phyloP scores from a whole-genome alignment of 2,797 vertebrate genomes.

The Micromesistius poutassou region DNA sequence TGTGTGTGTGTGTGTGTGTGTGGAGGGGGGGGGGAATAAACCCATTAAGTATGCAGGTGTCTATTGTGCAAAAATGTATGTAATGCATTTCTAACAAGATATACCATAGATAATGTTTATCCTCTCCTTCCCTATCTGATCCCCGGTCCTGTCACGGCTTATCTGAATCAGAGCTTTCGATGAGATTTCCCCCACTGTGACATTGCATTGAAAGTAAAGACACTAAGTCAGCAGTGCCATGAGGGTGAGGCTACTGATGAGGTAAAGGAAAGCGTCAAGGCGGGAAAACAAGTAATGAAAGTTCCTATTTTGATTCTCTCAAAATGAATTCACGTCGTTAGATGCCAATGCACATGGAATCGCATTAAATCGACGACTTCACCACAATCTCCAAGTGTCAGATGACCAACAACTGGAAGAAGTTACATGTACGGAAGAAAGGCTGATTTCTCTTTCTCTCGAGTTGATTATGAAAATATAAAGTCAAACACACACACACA shows the following conservation, averaged over 20 bases:
- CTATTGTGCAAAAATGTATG: conserved; percentile 83
- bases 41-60: conserved; percentile 89
- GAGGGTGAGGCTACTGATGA: conserved; percentile 64
- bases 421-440: conserved; percentile 43
- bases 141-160: conserved; percentile 76
- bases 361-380: too few relatives aligned
- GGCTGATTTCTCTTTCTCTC: conserved; percentile 44
- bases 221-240: conserved; percentile 74
- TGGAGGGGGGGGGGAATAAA: conserved; percentile 68
- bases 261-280: conserved; percentile 17
- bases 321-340: neutral
- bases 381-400: conserved; percentile 49
- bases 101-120: conserved; percentile 70
- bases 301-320: conserved; percentile 46
- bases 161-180: conserved; percentile 63
- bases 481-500: conserved; percentile 43
- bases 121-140: conserved; percentile 62
- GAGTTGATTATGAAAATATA: conserved; percentile 50
- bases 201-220: conserved; percentile 67
- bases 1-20: too few relatives aligned
- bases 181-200: conserved; percentile 75
- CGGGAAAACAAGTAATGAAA: conserved; percentile 46
- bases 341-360: too few relatives aligned
- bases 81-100: conserved; percentile 84
- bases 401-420: conserved; percentile 32